Conservation (phyloP, 2,113 vertebrate species). For the Cyprinus carpio region DNA sequence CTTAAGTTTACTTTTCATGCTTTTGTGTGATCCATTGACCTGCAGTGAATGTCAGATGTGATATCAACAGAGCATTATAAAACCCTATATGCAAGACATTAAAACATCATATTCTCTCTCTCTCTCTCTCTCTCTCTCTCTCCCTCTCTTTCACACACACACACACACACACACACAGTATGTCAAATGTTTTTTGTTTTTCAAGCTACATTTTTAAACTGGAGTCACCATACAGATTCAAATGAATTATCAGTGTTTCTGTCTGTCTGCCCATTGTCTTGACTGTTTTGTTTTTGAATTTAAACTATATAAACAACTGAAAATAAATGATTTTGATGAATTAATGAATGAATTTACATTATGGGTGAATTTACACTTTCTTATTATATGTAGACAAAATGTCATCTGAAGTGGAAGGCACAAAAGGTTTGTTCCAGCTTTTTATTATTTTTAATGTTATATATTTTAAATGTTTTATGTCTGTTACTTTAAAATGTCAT, state of each 20-base stretch:
- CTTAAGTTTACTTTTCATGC: slow-evolving; percentile 45
- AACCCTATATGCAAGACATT: background rate
- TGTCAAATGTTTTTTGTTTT: background rate
- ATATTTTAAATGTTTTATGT: background rate
- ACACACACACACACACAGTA: background rate
- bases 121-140: background rate
- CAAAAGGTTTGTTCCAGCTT: background rate
- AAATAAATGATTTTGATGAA: background rate
- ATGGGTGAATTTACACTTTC: background rate
- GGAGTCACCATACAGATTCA: background rate
- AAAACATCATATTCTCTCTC: background rate
- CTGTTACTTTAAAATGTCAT: background rate
- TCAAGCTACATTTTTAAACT: background rate
- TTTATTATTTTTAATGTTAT: background rate
- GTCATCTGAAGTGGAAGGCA: slow-evolving; percentile 23
- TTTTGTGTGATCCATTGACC: slow-evolving; percentile 41
- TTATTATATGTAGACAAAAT: background rate
- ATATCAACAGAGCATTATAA: background rate
- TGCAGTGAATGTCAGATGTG: background rate
- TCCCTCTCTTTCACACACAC: background rate
- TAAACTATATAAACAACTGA: background rate
- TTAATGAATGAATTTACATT: background rate
- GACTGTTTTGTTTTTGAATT: background rate
- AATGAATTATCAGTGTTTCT: background rate
- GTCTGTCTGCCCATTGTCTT: background rate